Base-by-base conservation (phyloP, 1,140 invertebrate species). In the Panulirus ornatus region DNA sequence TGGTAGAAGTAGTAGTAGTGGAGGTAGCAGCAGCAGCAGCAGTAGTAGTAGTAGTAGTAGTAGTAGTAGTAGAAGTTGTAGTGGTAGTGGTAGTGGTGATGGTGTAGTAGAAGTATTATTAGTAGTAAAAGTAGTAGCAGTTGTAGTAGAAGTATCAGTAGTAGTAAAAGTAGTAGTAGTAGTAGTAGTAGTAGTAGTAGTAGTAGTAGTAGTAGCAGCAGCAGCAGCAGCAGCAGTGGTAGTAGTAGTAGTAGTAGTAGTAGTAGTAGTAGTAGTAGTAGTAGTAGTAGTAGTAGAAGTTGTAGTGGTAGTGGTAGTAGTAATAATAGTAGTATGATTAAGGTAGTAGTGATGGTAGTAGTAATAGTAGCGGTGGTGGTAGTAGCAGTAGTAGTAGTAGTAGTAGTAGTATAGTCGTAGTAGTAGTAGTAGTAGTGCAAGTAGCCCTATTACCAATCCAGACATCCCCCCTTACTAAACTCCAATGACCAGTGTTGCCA, bases 201-300 rank as follows among this genome's bases (percentile, higher is more conserved):
- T 70, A 22, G 63, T 70, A 70, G 63, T 70, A 70, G 22, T 70
- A 22, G 63, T 70, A 70, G 63, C 22, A 70, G 63, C 22, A 70
- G 22, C 22, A 70, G 63, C 22, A 70, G 63, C 22, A 70, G 63
- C 22, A 22, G 63, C 3, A 22, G 63, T 70, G 30, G 63, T 70
- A 70, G 63, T 70, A 70, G 63, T 70, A 70, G 30, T 34, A 70
- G 63, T 70, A 70, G 63, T 70, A 70, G 63, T 70, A 70, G 63
- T 70, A 70, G 63, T 70, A 70, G 63, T 70, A 70, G 63, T 5
- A 22, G 30, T 70, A 5, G 63, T 70, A 70, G 63, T 5, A 8
- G 63, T 70, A 22, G 63, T 70, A 22, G 63, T 70, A 8, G 63
- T 22, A 8, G 63, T 70, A 58, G 51, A 14, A 58, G 51, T 58